Evolutionary conservation across 2,113 vertebrate species (phyloP).

Genomic region (Corythoichthys haematopterus): DNA sequence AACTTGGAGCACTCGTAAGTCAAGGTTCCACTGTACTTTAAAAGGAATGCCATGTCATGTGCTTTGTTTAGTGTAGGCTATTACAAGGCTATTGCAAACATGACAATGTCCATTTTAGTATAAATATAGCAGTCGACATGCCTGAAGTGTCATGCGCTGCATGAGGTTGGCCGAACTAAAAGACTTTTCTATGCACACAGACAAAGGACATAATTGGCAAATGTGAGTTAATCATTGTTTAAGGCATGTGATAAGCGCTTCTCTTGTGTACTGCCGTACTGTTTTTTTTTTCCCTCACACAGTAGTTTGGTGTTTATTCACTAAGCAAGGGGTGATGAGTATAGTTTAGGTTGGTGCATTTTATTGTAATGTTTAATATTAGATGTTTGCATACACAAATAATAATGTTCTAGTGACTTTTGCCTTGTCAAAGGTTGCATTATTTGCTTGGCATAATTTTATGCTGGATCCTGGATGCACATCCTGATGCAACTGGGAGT

Average conservation of each 20-base stretch:
- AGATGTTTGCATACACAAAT: no score
- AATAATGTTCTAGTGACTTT: no score
- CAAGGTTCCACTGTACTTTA: neutral
- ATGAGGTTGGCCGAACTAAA: neutral
- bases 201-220: neutral
- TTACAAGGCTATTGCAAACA: neutral
- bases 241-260: neutral
- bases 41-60: neutral
- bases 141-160: slow-evolving; percentile 26
- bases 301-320: neutral
- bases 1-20: neutral
- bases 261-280: neutral
- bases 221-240: slow-evolving; percentile 1
- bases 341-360: neutral
- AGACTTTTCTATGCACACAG: neutral
- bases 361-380: no score
- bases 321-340: neutral
- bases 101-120: slow-evolving; percentile 20
- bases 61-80: slow-evolving; percentile 7
- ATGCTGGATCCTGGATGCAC: no score
- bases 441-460: no score
- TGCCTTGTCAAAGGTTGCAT: no score
- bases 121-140: slow-evolving; percentile 43
- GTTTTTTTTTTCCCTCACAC: neutral
- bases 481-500: no score